Evolutionary conservation across 2,888 invertebrate species (phyloP).

Genomic region (Drosophila villosipedis): DNA sequence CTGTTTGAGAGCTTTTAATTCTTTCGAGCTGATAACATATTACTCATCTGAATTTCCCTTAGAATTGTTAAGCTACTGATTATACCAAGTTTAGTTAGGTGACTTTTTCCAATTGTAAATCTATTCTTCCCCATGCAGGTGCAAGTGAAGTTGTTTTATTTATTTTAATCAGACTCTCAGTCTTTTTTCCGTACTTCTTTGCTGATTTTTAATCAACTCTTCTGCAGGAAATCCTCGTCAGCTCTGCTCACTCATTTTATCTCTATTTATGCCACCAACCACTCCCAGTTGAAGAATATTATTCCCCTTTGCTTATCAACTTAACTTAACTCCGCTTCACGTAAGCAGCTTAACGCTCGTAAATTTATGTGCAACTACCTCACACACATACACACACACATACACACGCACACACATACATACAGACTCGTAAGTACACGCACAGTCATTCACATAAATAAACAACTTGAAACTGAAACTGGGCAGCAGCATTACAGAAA

Average conservation of each 20-base stretch:
- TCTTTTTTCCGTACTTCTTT: neutral
- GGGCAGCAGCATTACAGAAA: constrained; percentile 57
- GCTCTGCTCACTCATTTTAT: constrained; percentile 17
- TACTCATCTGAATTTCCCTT: neutral
- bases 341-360: constrained; percentile 56
- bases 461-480: constrained; percentile 57
- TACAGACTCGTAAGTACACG: constrained; percentile 3
- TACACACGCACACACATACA: constrained; percentile 1
- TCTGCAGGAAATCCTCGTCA: neutral
- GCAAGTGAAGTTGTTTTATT: neutral
- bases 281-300: constrained; percentile 35
- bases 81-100: neutral
- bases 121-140: neutral
- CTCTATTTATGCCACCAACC: constrained; percentile 31
- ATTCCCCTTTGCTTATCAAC: constrained; percentile 42
- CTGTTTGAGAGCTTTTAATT: neutral
- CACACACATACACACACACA: constrained; percentile 24
- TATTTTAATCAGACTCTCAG: neutral
- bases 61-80: neutral
- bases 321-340: constrained; percentile 14
- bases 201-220: constrained; percentile 14
- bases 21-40: neutral
- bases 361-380: constrained; percentile 68
- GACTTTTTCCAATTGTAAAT: neutral
- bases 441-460: constrained; percentile 72